Base-by-base conservation (phyloP, 64 coral and sea anemone species). In the Montipora efflorescens region DNA sequence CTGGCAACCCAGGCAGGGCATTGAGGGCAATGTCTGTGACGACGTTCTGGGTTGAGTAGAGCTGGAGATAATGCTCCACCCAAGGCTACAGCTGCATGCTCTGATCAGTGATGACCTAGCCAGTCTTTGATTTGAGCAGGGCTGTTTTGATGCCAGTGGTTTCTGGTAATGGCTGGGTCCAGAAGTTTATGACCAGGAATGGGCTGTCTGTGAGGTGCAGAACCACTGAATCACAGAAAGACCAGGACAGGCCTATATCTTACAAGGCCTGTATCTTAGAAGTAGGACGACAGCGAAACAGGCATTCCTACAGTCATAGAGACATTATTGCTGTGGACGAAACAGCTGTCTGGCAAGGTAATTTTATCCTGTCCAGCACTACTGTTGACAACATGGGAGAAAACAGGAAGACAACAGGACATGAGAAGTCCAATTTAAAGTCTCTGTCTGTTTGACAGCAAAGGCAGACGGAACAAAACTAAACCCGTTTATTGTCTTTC, bases 191-290 rank as follows among this genome's bases (percentile, higher is more conserved):
- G 58, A 68, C 64, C 67, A 80, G 45, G 70, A 90, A 80, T 81
- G 59, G 77, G 16, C 70, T 80, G 62, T 90, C 64, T 80, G 78
- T 79, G 76, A 90, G 76, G 43, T 18, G 89, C 14, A 90, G 80
- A 70, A 80, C 59, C 19, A 70, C 85, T 22, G 77, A 80, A 47
- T 77, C 59, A 67, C 77, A 90, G 70, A 61, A 90, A 90, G 89
- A 81, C 70, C 77, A 21, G 51, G 77, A 90, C 7, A 81, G 89
- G 76, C 88, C 16, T 90, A 90, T 90, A 66, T 90, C 52, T 79
- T 90, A 19, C 88, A 90, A 90, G 89, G 76, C 88, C 16, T 80
- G 69, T 90, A 66, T 90, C 52, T 79, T 90, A 19, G 59, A 90
- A 90, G 88, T 90, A 14, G 12, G 76, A 48, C 58, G 76, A 67